phyloP scores from a whole-genome alignment of 2,113 vertebrate species.

The Ploceus nigricollis region DNA sequence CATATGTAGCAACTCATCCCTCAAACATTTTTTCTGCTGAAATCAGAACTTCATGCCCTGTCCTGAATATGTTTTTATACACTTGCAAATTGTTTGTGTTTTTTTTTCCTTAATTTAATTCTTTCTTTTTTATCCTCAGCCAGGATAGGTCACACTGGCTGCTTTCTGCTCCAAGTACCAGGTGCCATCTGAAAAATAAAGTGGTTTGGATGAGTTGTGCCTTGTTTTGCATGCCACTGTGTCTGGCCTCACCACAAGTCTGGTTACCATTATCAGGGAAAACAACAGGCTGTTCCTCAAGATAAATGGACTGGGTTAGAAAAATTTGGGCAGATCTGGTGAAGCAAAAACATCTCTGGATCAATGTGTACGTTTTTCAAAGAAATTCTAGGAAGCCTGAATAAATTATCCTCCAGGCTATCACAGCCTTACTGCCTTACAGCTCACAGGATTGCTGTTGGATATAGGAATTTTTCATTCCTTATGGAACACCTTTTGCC shows the following conservation, averaged over 20 bases:
- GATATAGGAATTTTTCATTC: neutral
- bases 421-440: neutral
- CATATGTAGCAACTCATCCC: neutral
- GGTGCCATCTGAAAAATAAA: neutral
- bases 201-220: neutral
- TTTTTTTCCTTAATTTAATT: neutral
- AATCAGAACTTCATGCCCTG: neutral
- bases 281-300: constrained; percentile 17
- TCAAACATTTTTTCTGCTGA: neutral
- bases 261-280: constrained; percentile 9
- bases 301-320: neutral
- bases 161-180: neutral
- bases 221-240: constrained; percentile 28
- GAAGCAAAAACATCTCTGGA: neutral
- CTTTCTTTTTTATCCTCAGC: neutral
- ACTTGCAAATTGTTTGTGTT: neutral
- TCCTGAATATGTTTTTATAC: neutral
- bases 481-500: neutral
- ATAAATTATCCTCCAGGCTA: neutral
- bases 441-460: neutral
- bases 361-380: neutral
- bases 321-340: neutral
- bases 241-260: constrained; percentile 31
- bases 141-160: neutral
- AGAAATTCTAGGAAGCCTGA: neutral